Evolutionary conservation across 2,888 invertebrate species (phyloP).

Genomic region (Microdon myrmicae): DNA sequence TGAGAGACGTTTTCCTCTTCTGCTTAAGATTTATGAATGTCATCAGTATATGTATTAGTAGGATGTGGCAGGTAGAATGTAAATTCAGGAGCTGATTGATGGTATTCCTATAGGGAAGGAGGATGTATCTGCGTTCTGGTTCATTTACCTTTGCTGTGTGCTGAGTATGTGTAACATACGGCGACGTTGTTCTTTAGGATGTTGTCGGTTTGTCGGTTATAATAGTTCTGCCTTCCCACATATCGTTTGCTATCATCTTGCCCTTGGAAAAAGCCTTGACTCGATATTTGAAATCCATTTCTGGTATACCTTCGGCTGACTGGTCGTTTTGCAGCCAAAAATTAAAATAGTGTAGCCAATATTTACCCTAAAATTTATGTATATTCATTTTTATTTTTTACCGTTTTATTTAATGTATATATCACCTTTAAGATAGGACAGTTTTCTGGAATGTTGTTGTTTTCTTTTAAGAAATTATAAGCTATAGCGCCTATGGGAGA

Average conservation of each 20-base stretch:
- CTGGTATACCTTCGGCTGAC: too few species aligned
- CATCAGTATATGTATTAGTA: too few species aligned
- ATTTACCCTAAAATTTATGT: constrained; percentile 60
- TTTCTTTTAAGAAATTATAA: constrained; percentile 57
- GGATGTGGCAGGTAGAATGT: too few species aligned
- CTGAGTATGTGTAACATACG: background rate
- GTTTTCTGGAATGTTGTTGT: constrained; percentile 58
- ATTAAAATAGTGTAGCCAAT: constrained; percentile 59
- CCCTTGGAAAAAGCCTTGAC: constrained; percentile 54
- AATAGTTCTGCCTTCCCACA: constrained; percentile 57
- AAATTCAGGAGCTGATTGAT: too few species aligned
- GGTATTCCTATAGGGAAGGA: too few species aligned
- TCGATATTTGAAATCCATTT: constrained; percentile 58
- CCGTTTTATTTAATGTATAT: constrained; percentile 16
- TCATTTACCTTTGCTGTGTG: constrained; percentile 1
- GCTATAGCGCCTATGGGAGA: constrained; percentile 60
- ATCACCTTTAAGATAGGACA: constrained; percentile 62
- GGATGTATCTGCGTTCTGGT: too few species aligned
- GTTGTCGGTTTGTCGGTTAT: constrained; percentile 55
- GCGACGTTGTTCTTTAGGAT: constrained; percentile 1
- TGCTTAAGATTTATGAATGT: constrained; percentile 18
- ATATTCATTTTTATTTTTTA: constrained; percentile 48
- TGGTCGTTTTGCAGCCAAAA: constrained; percentile 65
- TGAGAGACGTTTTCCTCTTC: constrained; percentile 2
- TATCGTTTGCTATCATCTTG: constrained; percentile 58